Evolutionary conservation across 1,140 invertebrate species (phyloP).

Genomic region (Aphis gossypii): DNA sequence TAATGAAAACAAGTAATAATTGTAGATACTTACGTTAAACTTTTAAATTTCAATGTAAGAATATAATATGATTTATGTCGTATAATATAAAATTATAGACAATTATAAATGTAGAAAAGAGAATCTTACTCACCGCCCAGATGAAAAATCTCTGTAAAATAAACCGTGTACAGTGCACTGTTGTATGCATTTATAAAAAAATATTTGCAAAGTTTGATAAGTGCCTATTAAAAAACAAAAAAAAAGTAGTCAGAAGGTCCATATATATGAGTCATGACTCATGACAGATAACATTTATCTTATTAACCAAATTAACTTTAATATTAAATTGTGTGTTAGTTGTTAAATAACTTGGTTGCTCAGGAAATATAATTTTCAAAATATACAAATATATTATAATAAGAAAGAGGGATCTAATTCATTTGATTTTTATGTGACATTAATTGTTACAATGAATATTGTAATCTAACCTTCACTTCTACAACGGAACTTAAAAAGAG

Average conservation of each 20-base stretch:
- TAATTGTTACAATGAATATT: not conserved
- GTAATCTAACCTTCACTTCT: not conserved
- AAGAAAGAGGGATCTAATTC: not conserved
- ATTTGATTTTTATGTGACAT: slow-evolving; percentile 2
- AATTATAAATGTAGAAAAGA: not conserved
- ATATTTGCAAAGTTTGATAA: not conserved
- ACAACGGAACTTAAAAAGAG: not conserved
- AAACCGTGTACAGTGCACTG: not conserved
- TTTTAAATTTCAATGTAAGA: no score
- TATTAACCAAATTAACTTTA: not conserved
- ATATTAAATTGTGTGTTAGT: not conserved
- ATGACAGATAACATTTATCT: not conserved
- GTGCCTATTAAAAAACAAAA: not conserved
- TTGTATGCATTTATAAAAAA: not conserved
- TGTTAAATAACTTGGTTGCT: not conserved
- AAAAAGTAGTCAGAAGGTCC: not conserved
- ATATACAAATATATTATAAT: not conserved
- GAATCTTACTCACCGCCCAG: not conserved
- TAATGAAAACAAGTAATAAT: not conserved
- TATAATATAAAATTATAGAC: not conserved
- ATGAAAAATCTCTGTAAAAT: not conserved
- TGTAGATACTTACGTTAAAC: not conserved
- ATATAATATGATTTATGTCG: no score
- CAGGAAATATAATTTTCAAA: not conserved
- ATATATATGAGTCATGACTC: no score